Conservation (phyloP, 2,113 vertebrate species). For the Xiphorhynchus elegans region DNA sequence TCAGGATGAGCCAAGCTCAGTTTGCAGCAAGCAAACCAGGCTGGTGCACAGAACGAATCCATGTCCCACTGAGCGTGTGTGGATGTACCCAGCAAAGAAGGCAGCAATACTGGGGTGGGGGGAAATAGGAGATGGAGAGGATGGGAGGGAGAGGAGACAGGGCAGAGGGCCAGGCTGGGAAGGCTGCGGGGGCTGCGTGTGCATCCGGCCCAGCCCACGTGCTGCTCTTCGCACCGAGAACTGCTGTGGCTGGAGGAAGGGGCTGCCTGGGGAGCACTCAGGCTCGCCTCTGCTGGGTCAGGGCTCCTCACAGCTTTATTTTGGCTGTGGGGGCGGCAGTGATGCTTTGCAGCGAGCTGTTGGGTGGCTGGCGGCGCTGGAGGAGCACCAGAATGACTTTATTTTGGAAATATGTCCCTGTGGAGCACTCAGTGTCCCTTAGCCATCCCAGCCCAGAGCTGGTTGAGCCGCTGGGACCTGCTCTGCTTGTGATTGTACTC, state of each 20-base stretch:
- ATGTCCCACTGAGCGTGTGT: accelerated
- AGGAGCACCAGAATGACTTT: slow-evolving; percentile 63
- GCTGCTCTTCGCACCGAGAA: neutral
- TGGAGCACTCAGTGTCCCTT: neutral
- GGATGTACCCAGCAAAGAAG: neutral
- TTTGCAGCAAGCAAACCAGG: neutral
- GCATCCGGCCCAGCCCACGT: accelerated
- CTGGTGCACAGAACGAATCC: neutral
- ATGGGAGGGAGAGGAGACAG: neutral
- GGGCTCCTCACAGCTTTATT: slow-evolving; percentile 33
- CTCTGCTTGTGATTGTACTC: neutral
- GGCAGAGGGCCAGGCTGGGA: accelerated
- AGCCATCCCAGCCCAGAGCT: neutral
- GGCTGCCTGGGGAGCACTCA: slow-evolving; percentile 32
- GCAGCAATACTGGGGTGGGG: neutral
- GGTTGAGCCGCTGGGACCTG: neutral
- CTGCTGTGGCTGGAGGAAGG: neutral
- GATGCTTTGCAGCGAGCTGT: neutral
- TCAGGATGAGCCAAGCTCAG: neutral
- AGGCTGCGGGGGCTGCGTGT: accelerated
- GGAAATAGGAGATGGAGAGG: neutral
- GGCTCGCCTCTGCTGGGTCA: neutral
- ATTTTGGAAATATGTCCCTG: slow-evolving; percentile 74
- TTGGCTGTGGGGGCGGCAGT: neutral
- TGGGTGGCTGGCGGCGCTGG: slow-evolving; percentile 29